phyloP scores from a whole-genome alignment of 2,888 invertebrate genomes.

The Drosophila aldrichi region DNA sequence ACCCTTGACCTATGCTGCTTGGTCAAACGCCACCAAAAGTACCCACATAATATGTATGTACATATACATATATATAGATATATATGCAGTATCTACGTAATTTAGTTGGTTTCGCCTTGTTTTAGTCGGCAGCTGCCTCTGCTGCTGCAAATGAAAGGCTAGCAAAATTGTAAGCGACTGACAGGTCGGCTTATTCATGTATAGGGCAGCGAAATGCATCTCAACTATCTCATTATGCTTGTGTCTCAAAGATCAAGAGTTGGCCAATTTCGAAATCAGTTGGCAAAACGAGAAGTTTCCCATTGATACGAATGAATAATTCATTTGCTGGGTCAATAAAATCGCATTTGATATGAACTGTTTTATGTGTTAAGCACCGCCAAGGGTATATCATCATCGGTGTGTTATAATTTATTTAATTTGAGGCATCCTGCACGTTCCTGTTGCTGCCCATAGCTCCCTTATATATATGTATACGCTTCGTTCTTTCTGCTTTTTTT shows the following conservation, averaged over 20 bases:
- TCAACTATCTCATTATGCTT: conserved; percentile 12
- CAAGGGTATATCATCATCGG: conserved; percentile 42
- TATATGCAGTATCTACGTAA: conserved; percentile 26
- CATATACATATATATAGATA: neutral
- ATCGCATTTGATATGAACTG: conserved; percentile 1
- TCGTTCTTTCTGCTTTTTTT: conserved; percentile 25
- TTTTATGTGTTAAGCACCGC: conserved; percentile 1
- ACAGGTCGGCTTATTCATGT: conserved; percentile 31
- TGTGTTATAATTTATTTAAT: conserved; percentile 55
- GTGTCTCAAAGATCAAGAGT: neutral
- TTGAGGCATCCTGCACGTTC: conserved; percentile 60
- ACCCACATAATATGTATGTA: conserved; percentile 4
- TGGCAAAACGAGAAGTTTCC: neutral
- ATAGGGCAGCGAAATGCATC: neutral
- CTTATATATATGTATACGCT: conserved; percentile 15
- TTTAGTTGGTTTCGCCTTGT: conserved; percentile 44
- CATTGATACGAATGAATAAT: conserved; percentile 6
- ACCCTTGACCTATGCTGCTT: conserved; percentile 47
- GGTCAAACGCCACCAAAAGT: conserved; percentile 19
- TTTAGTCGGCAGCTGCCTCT: conserved; percentile 36
- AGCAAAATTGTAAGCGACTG: conserved; percentile 54
- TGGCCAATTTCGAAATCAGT: neutral
- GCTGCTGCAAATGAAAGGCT: conserved; percentile 54
- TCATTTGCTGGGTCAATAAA: neutral
- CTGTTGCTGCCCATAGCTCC: conserved; percentile 37